A percentile compares a stretch with the other conserved stretches of the same genome.
These are phyloP conservation scores for Spea multiplicata DNA, from an alignment of 2,113 vertebrate species.

Conservation along the genomic window DNA sequence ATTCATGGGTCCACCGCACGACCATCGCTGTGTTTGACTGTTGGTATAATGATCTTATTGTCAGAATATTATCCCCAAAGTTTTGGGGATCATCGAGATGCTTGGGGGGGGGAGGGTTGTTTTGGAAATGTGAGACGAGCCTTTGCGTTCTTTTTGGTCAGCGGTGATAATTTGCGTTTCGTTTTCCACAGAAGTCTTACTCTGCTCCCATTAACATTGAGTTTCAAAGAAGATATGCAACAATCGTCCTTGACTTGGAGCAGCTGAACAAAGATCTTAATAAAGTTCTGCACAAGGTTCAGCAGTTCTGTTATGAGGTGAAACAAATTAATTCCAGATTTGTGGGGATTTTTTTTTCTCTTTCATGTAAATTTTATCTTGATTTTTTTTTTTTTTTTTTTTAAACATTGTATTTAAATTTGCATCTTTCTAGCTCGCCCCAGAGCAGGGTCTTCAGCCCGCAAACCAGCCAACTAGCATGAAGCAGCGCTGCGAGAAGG, in stretches of 20 bases:
- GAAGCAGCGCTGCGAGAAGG: constrained; percentile 85
- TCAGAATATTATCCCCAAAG: no score
- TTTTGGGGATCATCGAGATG: no score
- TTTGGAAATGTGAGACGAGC: no score
- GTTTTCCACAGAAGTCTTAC: constrained; percentile 84
- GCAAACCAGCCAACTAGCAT: constrained; percentile 88
- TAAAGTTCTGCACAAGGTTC: constrained; percentile 94
- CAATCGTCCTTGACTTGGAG: constrained; percentile 91
- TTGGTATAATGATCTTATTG: no score
- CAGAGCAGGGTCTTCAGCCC: constrained; percentile 91
- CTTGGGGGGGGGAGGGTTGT: no score
- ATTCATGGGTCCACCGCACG: no score
- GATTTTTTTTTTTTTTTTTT: neutral
- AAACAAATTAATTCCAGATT: neutral
- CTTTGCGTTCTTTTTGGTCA: no score
- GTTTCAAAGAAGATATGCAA: constrained; percentile 93
- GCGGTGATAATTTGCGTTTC: neutral
- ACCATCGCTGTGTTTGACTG: no score
- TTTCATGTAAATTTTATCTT: neutral
- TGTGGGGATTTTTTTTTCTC: no score
- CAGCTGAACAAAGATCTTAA: constrained; percentile 97
- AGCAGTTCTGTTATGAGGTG: constrained; percentile 94
- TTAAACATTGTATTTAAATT: neutral
- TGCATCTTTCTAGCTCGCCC: constrained; percentile 75
- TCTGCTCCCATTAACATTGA: constrained; percentile 87